Evolutionary conservation across 1,140 invertebrate genomes (phyloP).

Genomic region (Trachelipus rathkii): DNA sequence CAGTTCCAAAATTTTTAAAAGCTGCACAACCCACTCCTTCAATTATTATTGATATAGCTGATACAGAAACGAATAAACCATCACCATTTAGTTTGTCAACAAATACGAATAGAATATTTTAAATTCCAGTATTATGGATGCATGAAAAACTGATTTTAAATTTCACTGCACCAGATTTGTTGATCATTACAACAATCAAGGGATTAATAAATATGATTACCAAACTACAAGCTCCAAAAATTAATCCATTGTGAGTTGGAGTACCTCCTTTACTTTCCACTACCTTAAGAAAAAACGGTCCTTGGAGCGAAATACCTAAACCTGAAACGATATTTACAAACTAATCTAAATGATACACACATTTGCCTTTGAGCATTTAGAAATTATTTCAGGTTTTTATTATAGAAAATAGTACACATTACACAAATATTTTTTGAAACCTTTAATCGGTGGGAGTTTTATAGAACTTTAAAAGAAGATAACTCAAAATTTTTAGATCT

Average conservation of each 20-base stretch:
- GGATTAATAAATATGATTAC: conserved; percentile 24
- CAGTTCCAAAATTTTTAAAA: background rate
- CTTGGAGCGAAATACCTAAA: conserved; percentile 19
- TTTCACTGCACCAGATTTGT: conserved; percentile 7
- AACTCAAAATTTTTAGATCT: too few relatives aligned
- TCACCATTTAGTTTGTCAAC: conserved; percentile 3
- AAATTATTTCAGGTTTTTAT: background rate
- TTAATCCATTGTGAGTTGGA: conserved; percentile 20
- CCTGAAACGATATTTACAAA: conserved; percentile 14
- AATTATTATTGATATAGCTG: conserved; percentile 13
- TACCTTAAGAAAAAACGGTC: conserved; percentile 21
- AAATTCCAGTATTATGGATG: conserved; percentile 4
- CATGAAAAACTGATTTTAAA: conserved; percentile 5
- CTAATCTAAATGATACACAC: background rate
- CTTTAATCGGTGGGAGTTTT: too few relatives aligned
- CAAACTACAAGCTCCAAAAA: conserved; percentile 20
- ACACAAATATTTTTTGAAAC: too few relatives aligned
- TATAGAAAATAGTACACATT: too few relatives aligned
- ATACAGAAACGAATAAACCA: conserved; percentile 4
- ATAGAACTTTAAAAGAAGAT: too few relatives aligned
- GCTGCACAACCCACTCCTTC: conserved; percentile 21
- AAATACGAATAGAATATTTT: conserved; percentile 20
- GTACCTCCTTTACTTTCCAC: conserved; percentile 22
- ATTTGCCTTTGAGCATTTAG: conserved; percentile 18
- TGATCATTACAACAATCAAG: background rate